phyloP scores from a whole-genome alignment of 2,888 invertebrate genomes.

The Ernsta delagoae region DNA sequence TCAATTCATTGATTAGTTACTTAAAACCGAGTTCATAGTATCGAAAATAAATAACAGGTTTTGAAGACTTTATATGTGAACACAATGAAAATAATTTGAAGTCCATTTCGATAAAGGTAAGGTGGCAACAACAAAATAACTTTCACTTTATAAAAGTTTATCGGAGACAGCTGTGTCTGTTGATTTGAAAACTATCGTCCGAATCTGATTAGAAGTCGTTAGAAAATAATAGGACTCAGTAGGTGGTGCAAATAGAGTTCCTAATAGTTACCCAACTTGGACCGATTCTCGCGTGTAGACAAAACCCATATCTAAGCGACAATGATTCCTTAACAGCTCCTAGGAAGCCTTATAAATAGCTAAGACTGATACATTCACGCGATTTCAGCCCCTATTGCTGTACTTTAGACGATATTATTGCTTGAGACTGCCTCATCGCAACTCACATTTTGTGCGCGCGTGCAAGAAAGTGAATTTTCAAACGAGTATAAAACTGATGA shows the following conservation, averaged over 20 bases:
- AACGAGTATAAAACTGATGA: slow-evolving; percentile 26
- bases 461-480: slow-evolving; percentile 46
- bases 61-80: too few relatives aligned
- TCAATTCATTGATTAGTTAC: too few relatives aligned
- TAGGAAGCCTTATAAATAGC: slow-evolving; percentile 67
- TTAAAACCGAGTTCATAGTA: too few relatives aligned
- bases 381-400: slow-evolving; percentile 53
- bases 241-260: neutral
- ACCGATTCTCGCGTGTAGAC: slow-evolving; percentile 49
- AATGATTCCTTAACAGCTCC: slow-evolving; percentile 63
- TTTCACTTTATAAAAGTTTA: neutral
- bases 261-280: neutral
- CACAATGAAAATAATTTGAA: too few relatives aligned
- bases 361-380: slow-evolving; percentile 42
- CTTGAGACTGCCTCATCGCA: slow-evolving; percentile 42
- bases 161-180: neutral
- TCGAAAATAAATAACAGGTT: too few relatives aligned
- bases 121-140: neutral
- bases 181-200: slow-evolving; percentile 3
- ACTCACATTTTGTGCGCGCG: slow-evolving; percentile 54
- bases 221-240: slow-evolving; percentile 1
- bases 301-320: slow-evolving; percentile 58
- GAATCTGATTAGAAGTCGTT: neutral
- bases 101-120: too few relatives aligned
- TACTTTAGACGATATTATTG: slow-evolving; percentile 50